Evolutionary conservation across 2,888 invertebrate genomes (phyloP).

Genomic region (Panopea generosa): DNA sequence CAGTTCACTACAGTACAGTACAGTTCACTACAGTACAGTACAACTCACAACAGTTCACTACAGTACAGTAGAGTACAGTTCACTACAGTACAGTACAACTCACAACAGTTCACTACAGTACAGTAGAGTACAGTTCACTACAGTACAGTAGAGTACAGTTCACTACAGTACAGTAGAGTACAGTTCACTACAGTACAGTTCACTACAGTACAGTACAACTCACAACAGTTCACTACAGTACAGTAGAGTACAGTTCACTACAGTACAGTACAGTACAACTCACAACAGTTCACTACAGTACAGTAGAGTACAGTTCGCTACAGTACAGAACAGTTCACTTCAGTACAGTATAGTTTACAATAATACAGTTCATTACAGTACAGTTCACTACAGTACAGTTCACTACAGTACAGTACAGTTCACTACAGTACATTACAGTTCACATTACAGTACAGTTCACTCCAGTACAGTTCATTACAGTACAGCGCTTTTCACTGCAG

Average conservation of each 20-base stretch:
- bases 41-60: slow-evolving; percentile 10
- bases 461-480: slow-evolving; percentile 15
- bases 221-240: slow-evolving; percentile 7
- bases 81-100: slow-evolving; percentile 6
- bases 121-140: slow-evolving; percentile 3
- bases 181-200: slow-evolving; percentile 5
- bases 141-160: background rate
- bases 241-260: slow-evolving; percentile 22
- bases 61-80: slow-evolving; percentile 5
- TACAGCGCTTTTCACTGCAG: slow-evolving; percentile 18
- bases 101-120: slow-evolving; percentile 9
- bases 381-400: slow-evolving; percentile 14
- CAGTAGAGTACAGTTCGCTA: slow-evolving; percentile 21
- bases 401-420: slow-evolving; percentile 16
- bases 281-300: slow-evolving; percentile 27
- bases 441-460: slow-evolving; percentile 10
- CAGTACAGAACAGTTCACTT: slow-evolving; percentile 28
- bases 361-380: slow-evolving; percentile 24
- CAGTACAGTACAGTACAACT: slow-evolving; percentile 7
- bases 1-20: slow-evolving; percentile 1
- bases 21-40: slow-evolving; percentile 2
- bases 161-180: background rate
- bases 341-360: slow-evolving; percentile 29
- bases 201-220: slow-evolving; percentile 7
- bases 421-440: slow-evolving; percentile 17